A percentile compares a stretch with the other conserved stretches of the same genome.
Evolutionary conservation across 2,797 vertebrate genomes (phyloP).

Genomic region (Octomys mimax): DNA sequence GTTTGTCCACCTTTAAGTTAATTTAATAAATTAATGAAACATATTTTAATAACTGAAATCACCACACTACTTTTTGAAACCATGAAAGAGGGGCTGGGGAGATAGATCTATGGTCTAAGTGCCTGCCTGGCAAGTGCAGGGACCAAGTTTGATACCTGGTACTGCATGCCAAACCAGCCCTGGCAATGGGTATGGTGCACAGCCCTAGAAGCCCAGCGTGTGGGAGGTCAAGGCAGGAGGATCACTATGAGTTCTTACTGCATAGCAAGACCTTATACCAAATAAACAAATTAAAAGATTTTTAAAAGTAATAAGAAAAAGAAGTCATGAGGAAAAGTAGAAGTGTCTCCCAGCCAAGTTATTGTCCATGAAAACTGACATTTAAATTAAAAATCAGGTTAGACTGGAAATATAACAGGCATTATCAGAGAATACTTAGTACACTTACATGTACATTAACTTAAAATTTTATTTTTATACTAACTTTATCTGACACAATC

Average conservation of each 20-base stretch:
- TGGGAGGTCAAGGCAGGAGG: too few relatives aligned
- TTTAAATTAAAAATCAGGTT: conserved; percentile 58
- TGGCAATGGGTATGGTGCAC: too few relatives aligned
- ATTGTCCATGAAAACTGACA: conserved; percentile 63
- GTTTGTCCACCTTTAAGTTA: conserved; percentile 19
- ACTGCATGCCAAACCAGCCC: too few relatives aligned
- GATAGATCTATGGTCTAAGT: too few relatives aligned
- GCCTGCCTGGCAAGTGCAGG: too few relatives aligned
- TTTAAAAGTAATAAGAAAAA: too few relatives aligned
- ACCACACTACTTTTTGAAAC: conserved; percentile 42
- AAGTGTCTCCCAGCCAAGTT: background rate
- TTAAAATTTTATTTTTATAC: conserved; percentile 51
- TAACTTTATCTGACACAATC: conserved; percentile 44
- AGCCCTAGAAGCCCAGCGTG: too few relatives aligned
- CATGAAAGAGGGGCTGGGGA: background rate
- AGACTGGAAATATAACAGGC: background rate
- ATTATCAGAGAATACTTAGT: background rate
- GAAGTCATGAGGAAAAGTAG: background rate
- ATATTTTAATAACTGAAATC: conserved; percentile 45
- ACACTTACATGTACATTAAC: background rate
- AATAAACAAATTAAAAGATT: too few relatives aligned
- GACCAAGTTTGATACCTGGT: too few relatives aligned
- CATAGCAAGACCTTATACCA: too few relatives aligned
- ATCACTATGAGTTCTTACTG: too few relatives aligned
- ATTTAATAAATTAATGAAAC: conserved; percentile 29